Evolutionary conservation across 2,113 vertebrate species (phyloP), one percentile per base, ranked within the genome.

Genomic region (Dolichotis patagonum): DNA sequence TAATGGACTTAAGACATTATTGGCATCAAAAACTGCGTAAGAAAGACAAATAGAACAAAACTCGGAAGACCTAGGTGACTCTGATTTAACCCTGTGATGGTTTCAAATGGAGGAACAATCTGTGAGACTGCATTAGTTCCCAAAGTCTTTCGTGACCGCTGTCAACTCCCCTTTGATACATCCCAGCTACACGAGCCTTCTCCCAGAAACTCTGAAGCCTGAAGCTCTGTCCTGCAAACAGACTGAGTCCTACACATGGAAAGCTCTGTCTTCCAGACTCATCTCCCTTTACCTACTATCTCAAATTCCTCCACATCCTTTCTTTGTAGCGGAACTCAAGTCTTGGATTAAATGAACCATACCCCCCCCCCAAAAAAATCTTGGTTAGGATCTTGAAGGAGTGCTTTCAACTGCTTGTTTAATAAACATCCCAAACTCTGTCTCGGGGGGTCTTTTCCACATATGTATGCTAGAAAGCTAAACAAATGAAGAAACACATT

Each of bases 391-490:
- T 52, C 77, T 54, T 80, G 46, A 54, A 46, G 49, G 30, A 35
- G 49, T 20, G 30, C 49, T 80, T 54, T 22, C 49, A 28, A 20
- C 32, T 52, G 43, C 30, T 49, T 80, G 77, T 35, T 80, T 19
- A 35, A 20, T 11, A 80, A 9, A 32, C 49, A 35, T 22, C 28
- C 46, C 30, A 80, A 80, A 20, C 77, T 80, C 30, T 54, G 43
- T 80, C 17, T 35, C 1, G 16, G 49, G 49, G 30, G 30, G 46
- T 54, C 46, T 80, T 84, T 81, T 35, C 77, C 22, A 16, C 28
- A 73, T 56, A 69, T 30, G 90, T 82, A 65, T 38, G 9, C 56
- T 96, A 81, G 46, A 67, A 92, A 94, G 28, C 56, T 92, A 85
- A 95, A 73, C 12, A 84, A 82, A 58, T 24, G 56, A 63, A 38